phyloP scores from a whole-genome alignment of 2,797 vertebrate species.

The Fistularia tabacaria region DNA sequence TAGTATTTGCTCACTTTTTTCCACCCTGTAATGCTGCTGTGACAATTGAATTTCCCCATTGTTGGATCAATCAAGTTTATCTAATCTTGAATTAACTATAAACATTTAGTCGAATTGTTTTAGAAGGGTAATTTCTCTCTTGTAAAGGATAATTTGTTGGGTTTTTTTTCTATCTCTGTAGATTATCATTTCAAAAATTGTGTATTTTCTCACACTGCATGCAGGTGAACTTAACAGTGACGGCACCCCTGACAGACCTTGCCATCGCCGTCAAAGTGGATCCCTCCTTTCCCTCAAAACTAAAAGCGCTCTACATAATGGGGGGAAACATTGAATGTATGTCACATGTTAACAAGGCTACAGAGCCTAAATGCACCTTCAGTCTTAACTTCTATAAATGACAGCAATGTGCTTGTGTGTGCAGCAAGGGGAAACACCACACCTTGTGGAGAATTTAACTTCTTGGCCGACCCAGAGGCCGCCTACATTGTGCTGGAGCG shows the following conservation, averaged over 20 bases:
- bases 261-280: conserved; percentile 71
- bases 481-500: conserved; percentile 73
- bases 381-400: background rate
- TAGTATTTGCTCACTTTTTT: too few relatives aligned
- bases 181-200: too few relatives aligned
- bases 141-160: background rate
- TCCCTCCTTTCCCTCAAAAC: conserved; percentile 62
- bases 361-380: background rate
- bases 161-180: background rate
- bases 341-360: background rate
- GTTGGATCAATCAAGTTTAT: too few relatives aligned
- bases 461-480: conserved; percentile 74
- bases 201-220: background rate
- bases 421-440: conserved; percentile 73
- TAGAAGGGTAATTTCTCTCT: too few relatives aligned
- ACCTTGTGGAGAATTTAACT: conserved; percentile 76
- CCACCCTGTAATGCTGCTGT: too few relatives aligned
- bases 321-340: conserved; percentile 73
- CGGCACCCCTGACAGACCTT: conserved; percentile 74
- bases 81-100: background rate
- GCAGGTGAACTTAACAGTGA: conserved; percentile 70
- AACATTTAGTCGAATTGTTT: background rate
- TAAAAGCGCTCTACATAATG: conserved; percentile 74
- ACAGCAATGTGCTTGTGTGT: conserved; percentile 1
- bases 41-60: too few relatives aligned